phyloP scores from a whole-genome alignment of 64 coral and sea anemone species.

The Stichodactyla mertensii region DNA sequence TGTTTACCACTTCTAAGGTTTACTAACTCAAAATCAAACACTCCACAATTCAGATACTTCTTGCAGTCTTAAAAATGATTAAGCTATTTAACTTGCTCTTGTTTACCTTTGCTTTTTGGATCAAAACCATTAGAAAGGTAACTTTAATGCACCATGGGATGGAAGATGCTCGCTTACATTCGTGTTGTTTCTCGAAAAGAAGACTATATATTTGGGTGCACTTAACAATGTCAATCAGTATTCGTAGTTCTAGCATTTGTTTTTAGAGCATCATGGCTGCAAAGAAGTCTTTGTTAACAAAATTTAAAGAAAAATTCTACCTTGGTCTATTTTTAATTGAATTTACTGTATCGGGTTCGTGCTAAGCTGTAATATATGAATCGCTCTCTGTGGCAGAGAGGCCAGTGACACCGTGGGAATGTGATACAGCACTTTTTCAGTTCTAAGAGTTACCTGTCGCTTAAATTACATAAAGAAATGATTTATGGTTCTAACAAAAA shows the following conservation, averaged over 20 bases:
- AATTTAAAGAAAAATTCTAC: background rate
- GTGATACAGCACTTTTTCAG: background rate
- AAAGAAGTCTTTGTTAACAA: background rate
- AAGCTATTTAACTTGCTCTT: background rate
- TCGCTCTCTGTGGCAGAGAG: background rate
- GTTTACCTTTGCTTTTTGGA: background rate
- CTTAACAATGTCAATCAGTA: constrained; percentile 4
- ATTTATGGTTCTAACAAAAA: constrained; percentile 26
- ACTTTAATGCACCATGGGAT: background rate
- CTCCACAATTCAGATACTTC: background rate
- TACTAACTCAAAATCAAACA: background rate
- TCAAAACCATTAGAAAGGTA: background rate
- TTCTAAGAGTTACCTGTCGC: background rate
- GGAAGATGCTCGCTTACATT: background rate
- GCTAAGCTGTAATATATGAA: background rate
- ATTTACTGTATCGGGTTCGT: background rate
- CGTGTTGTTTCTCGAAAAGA: constrained; percentile 6
- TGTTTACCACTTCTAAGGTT: background rate
- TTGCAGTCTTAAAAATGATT: background rate
- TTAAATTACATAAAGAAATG: constrained; percentile 11
- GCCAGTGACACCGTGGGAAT: background rate
- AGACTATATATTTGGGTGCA: background rate
- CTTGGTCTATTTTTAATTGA: background rate
- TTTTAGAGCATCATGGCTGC: background rate
- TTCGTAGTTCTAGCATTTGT: background rate